Evolutionary conservation across 1,140 invertebrate genomes (phyloP).

Genomic region (Dendroctonus valens): DNA sequence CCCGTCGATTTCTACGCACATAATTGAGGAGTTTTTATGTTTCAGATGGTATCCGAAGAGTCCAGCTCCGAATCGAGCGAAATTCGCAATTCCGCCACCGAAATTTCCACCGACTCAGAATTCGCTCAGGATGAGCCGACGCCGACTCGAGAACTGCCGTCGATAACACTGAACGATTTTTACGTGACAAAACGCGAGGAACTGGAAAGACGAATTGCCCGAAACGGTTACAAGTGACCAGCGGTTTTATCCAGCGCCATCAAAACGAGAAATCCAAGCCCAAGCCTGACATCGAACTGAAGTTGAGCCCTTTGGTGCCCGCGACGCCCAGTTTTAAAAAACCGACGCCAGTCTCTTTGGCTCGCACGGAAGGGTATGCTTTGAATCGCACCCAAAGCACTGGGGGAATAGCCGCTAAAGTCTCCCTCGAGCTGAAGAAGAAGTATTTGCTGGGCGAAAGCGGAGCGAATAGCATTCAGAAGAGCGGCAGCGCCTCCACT

Average conservation of each 20-base stretch:
- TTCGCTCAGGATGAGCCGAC: constrained; percentile 78
- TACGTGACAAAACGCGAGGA: constrained; percentile 55
- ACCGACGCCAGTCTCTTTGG: constrained; percentile 49
- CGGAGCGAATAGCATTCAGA: constrained; percentile 64
- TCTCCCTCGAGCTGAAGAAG: constrained; percentile 81
- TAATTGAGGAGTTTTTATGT: constrained; percentile 1
- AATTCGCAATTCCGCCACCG: constrained; percentile 79
- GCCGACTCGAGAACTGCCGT: constrained; percentile 65
- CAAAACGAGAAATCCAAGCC: constrained; percentile 37
- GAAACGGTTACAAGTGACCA: constrained; percentile 62
- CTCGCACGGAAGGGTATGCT: constrained; percentile 67
- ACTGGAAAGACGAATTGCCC: constrained; percentile 49
- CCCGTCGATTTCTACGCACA: no score
- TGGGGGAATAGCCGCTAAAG: constrained; percentile 81
- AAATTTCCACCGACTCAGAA: constrained; percentile 89
- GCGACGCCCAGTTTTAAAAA: constrained; percentile 49
- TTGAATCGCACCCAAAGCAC: constrained; percentile 80
- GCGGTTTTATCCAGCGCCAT: constrained; percentile 42
- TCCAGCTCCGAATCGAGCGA: constrained; percentile 65
- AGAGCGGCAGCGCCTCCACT: constrained; percentile 81
- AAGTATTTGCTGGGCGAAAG: constrained; percentile 73
- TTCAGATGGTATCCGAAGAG: constrained; percentile 69
- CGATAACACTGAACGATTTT: constrained; percentile 65
- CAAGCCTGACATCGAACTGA: constrained; percentile 50
- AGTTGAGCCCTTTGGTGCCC: constrained; percentile 55